Percentiles rank a stretch among this genome's conserved stretches.
Evolutionary conservation across 1,140 invertebrate genomes (phyloP).

Genomic region (Monomorium pharaonis): DNA sequence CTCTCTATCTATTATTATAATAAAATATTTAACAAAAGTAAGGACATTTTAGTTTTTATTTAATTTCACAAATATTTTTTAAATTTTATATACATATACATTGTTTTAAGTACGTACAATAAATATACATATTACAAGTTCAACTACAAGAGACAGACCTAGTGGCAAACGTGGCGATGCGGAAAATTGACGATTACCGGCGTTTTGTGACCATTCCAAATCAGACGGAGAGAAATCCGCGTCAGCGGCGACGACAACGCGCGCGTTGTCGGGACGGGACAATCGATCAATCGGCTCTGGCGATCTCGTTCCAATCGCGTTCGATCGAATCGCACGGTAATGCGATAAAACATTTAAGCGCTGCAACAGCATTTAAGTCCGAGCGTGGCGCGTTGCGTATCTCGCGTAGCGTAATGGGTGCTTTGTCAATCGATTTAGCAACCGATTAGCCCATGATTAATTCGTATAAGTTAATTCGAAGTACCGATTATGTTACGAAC

Average conservation of each 20-base stretch:
- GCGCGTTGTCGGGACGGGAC: background rate
- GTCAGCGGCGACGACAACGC: background rate
- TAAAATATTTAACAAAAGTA: no score
- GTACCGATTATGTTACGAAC: background rate
- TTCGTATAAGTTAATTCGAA: constrained; percentile 28
- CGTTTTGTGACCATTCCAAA: background rate
- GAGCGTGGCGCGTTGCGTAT: background rate
- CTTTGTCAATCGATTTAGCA: constrained; percentile 15
- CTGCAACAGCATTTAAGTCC: background rate
- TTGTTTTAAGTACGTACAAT: no score
- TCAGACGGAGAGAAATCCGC: constrained; percentile 1
- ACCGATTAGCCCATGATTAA: constrained; percentile 29
- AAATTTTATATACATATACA: no score
- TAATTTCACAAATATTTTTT: no score
- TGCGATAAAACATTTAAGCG: constrained; percentile 2
- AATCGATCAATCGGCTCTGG: constrained; percentile 5
- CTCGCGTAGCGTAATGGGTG: background rate
- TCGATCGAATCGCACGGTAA: background rate
- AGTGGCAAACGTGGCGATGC: background rate
- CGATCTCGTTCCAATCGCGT: constrained; percentile 1
- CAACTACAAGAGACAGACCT: no score
- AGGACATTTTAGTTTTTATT: no score
- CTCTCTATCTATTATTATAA: no score
- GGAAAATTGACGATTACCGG: background rate
- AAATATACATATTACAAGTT: no score